Base-by-base conservation (phyloP, 2,113 vertebrate genomes). In the Aegotheles bennettii region DNA sequence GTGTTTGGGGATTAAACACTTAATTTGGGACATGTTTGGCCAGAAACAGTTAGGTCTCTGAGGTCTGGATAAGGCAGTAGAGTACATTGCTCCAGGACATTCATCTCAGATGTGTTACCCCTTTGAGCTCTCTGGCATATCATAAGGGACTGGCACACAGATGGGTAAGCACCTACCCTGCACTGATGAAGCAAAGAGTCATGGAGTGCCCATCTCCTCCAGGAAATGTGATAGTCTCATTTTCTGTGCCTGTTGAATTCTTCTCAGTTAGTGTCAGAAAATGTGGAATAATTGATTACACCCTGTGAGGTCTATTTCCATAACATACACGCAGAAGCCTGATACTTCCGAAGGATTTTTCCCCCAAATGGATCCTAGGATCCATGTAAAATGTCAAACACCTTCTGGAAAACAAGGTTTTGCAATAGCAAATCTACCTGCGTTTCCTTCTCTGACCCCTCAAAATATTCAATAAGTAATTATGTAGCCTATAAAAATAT, bases 381-480 rank as follows among this genome's bases (percentile, higher is more conserved):
- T 65, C 48, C 45, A 8, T 38, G 23, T 33, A 29, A 85, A 80
- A 80, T 70, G 10, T 69, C 54, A n/a, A 75, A 75, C 12, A 56
- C 13, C 47, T 54, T 16, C 31, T 73, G n/a, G 35, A 86, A 90
- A 82, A 89, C n/a, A 80, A 75, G 38, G 20, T 93, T 89, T 84
- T 87, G 43, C 73, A 78, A 68, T 76, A 90, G 85, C 79, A 89
- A 74, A 94, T 87, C 88, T 90, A 84, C 65, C 81, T 73, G 47
- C 16, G 24, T 94, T 97, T 94, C 94, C 92, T 89, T 93, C 60
- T 78, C 40, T 38, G 91, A 89, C 47, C 38, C 70, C 90, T 95
- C 89, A 91, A 96, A 96, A 92, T 93, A 95, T 91, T 96, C 95
- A 95, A 67, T 47, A 73, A 70, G 80, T 90, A 88, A 93, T 95